Evolutionary conservation across 1,140 invertebrate species (phyloP).

Genomic region (Papilio aristodemus): DNA sequence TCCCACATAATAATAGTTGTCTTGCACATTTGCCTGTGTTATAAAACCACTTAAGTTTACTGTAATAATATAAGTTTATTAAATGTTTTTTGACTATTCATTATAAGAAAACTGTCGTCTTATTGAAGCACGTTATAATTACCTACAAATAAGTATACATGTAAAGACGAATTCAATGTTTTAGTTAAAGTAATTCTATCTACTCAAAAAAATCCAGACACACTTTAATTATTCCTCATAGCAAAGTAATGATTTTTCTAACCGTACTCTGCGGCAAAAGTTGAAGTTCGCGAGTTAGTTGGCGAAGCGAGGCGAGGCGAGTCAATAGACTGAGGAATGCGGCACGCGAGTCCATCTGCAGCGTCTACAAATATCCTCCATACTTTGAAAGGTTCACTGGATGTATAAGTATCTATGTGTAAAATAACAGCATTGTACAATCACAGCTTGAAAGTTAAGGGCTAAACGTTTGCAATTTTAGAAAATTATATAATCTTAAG

Average conservation of each 20-base stretch:
- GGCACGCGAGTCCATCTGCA: constrained; percentile 48
- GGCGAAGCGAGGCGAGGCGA: constrained; percentile 49
- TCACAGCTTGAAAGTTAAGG: background rate
- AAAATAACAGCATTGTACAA: constrained; percentile 14
- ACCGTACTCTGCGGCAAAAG: constrained; percentile 35
- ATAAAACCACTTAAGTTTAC: too few relatives aligned
- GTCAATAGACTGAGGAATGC: constrained; percentile 67
- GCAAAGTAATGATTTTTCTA: constrained; percentile 33
- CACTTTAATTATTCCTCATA: background rate
- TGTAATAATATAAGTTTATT: too few relatives aligned
- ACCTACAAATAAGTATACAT: too few relatives aligned
- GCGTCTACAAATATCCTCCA: constrained; percentile 39
- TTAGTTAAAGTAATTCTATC: too few relatives aligned
- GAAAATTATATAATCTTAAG: too few relatives aligned
- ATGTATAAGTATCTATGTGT: background rate
- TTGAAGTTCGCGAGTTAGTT: constrained; percentile 44
- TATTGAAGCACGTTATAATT: too few relatives aligned
- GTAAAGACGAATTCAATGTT: too few relatives aligned
- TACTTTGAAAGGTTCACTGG: constrained; percentile 32
- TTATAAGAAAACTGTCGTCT: too few relatives aligned
- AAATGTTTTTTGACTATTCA: too few relatives aligned
- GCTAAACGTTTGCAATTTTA: background rate
- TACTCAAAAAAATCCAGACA: too few relatives aligned
- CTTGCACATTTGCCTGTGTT: too few relatives aligned
- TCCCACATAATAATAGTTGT: too few relatives aligned